Conservation (phyloP, 2,888 invertebrate species). For the Cephalotes varians region DNA sequence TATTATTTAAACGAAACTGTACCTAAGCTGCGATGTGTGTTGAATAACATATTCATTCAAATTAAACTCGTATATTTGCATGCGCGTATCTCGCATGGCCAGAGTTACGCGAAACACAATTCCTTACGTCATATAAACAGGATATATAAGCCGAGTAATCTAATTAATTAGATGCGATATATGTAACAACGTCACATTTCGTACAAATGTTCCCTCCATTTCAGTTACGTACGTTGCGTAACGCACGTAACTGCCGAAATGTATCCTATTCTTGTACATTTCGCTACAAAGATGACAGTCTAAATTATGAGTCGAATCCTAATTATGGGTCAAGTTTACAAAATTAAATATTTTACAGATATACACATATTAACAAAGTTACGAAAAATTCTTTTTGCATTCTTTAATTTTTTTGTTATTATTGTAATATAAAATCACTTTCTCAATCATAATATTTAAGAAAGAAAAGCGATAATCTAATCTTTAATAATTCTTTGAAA, state of each 20-base stretch:
- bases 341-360: too few species aligned
- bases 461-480: too few species aligned
- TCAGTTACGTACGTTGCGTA: conserved; percentile 12
- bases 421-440: too few species aligned
- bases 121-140: conserved; percentile 25
- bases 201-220: conserved; percentile 6
- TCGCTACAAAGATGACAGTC: too few species aligned
- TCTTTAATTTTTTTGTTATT: too few species aligned
- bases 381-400: too few species aligned
- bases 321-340: too few species aligned
- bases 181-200: conserved; percentile 18
- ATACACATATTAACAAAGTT: too few species aligned
- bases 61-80: conserved; percentile 28
- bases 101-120: conserved; percentile 26
- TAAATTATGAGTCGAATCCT: too few species aligned
- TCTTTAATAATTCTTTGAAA: too few species aligned
- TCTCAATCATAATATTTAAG: too few species aligned
- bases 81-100: conserved; percentile 24
- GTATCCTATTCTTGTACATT: too few species aligned
- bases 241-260: background rate
- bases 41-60: conserved; percentile 21
- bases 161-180: conserved; percentile 35
- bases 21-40: background rate
- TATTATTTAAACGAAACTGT: conserved; percentile 26
- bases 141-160: conserved; percentile 24